Base-by-base conservation (phyloP, 2,113 vertebrate species). In the Brienomyrus longianalis region DNA sequence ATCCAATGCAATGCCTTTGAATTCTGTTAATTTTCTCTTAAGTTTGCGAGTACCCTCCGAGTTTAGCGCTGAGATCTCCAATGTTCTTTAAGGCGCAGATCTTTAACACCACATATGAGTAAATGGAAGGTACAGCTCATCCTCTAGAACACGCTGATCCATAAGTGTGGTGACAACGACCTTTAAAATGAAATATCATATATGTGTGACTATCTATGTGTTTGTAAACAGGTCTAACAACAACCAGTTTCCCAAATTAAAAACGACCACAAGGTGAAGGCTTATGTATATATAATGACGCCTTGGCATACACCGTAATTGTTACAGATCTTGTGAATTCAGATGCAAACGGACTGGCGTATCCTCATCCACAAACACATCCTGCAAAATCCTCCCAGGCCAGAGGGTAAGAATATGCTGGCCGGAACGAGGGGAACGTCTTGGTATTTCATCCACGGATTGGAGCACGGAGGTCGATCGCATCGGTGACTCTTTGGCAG, bases 401-500 rank as follows among this genome's bases (percentile, higher is more conserved):
- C 94, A 0, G 91, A 94, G 93, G 89, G 10, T n/a, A 17, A n/a
- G 43, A 11, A 85, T 85, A 80, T 43, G 17, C 35, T 35, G 6
- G 5, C 74, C 17, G 3, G 31, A 39, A 80, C 6, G 15, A 80
- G 74, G 35, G 74, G 35, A 43, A 43, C 62, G 1, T 80, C 35
- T 43, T 10, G 35, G 5, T 35, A 19, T 39, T 43, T 80, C 35
- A 80, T 35, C 31, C 35, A 80, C 6, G 5, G 35, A 43, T 19
- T 19, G 74, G 74, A 80, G 15, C 35, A 19, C 17, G 11, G 66
- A 35, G 31, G 8, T 59, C 52, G 21, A 43, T 39, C 54, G 9
- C 52, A 35, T 7, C 47, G n/a, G 62, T 88, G 93, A 87, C 94
- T 97, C 96, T 97, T 97, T 97, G 96, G 96, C 97, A 96, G 96